Percentiles rank a stretch among this genome's conserved stretches.
These are phyloP conservation scores for Drosophila murphyi DNA, from an alignment of 1,140 invertebrate species.

Conservation along the genomic window DNA sequence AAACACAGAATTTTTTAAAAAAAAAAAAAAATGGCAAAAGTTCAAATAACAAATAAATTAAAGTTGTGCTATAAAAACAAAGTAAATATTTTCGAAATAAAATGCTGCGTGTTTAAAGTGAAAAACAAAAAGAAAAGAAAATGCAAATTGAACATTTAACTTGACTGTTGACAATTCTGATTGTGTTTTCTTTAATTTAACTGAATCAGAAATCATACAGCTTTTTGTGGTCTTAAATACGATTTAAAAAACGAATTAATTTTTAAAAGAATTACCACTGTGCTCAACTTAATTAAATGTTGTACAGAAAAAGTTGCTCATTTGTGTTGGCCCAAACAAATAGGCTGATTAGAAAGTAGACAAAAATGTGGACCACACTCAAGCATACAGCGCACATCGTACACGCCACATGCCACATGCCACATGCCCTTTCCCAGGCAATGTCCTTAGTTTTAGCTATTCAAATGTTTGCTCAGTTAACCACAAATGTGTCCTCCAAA, in stretches of 20 bases:
- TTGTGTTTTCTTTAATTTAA: not conserved
- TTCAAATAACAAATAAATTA: not conserved
- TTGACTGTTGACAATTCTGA: not conserved
- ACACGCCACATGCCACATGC: slow-evolving; percentile 17
- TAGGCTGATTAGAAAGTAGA: slow-evolving; percentile 71
- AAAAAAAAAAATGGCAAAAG: not conserved
- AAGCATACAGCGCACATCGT: slow-evolving; percentile 13
- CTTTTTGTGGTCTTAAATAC: not conserved
- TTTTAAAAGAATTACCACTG: slow-evolving; percentile 22
- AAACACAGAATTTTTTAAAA: not conserved
- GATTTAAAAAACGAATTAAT: not conserved
- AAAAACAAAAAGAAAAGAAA: not conserved
- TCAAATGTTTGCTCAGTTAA: slow-evolving; percentile 59
- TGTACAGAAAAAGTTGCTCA: slow-evolving; percentile 42
- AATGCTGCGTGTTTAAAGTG: not conserved
- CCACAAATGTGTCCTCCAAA: slow-evolving; percentile 64
- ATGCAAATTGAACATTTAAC: not conserved
- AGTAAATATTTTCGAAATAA: not conserved
- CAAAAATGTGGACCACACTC: slow-evolving; percentile 22
- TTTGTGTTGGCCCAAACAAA: slow-evolving; percentile 67
- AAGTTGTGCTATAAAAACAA: not conserved
- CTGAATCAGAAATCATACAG: not conserved
- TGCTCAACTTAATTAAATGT: slow-evolving; percentile 56
- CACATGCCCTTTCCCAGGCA: not conserved
- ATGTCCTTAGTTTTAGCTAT: slow-evolving; percentile 11